phyloP scores from a whole-genome alignment of 2,888 invertebrate genomes.

The Pollenia labialis region DNA sequence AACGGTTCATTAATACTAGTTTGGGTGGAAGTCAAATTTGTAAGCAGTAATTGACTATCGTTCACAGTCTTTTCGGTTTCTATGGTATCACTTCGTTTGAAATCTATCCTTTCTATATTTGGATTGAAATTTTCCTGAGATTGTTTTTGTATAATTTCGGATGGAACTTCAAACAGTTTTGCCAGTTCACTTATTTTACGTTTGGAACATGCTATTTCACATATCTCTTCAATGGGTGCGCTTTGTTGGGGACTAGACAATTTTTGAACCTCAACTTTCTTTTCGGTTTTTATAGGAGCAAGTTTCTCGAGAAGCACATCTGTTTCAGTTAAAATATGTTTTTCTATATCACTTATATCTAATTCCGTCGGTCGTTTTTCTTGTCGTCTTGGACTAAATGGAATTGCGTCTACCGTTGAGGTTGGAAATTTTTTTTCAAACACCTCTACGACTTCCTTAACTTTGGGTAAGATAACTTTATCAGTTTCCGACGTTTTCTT shows the following conservation, averaged over 20 bases:
- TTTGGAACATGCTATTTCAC: slow-evolving; percentile 79
- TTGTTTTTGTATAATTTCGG: slow-evolving; percentile 47
- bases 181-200: slow-evolving; percentile 77
- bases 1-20: slow-evolving; percentile 56
- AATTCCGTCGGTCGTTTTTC: slow-evolving; percentile 71
- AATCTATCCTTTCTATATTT: slow-evolving; percentile 38
- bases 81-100: slow-evolving; percentile 49
- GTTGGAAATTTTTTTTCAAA: slow-evolving; percentile 84
- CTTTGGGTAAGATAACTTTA: slow-evolving; percentile 83
- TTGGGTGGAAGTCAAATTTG: slow-evolving; percentile 51
- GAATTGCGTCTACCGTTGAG: slow-evolving; percentile 74
- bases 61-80: slow-evolving; percentile 62
- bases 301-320: slow-evolving; percentile 77
- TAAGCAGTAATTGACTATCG: slow-evolving; percentile 50
- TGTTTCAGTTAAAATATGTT: slow-evolving; percentile 78
- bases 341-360: slow-evolving; percentile 76
- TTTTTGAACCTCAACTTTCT: neutral
- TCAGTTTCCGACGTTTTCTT: neutral
- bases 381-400: slow-evolving; percentile 81
- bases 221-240: slow-evolving; percentile 76
- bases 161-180: slow-evolving; percentile 72
- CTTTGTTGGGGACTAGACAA: slow-evolving; percentile 65
- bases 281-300: neutral
- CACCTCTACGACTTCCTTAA: slow-evolving; percentile 85
- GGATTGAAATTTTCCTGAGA: slow-evolving; percentile 53